phyloP scores from a whole-genome alignment of 2,888 invertebrate species.

The Papilio demoleus region DNA sequence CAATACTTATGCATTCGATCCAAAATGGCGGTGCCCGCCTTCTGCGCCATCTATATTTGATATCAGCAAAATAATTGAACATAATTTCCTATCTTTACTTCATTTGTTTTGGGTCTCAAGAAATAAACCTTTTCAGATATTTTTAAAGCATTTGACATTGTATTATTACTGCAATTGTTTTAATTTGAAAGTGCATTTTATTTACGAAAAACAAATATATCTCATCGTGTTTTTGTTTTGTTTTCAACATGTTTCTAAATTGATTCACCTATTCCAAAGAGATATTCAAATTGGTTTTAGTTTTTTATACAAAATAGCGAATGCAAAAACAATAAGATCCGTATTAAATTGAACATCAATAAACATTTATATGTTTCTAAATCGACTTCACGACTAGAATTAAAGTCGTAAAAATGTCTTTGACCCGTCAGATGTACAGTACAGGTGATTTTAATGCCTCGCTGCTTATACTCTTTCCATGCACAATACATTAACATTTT shows the following conservation, averaged over 20 bases:
- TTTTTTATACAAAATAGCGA: background rate
- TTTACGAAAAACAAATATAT: too few species aligned
- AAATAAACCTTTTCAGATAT: too few species aligned
- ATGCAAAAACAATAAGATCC: background rate
- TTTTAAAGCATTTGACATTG: too few species aligned
- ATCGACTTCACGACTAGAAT: background rate
- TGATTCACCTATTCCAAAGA: too few species aligned
- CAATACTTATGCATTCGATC: background rate
- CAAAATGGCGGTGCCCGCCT: background rate
- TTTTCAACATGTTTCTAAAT: too few species aligned
- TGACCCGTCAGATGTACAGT: background rate
- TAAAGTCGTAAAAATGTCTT: conserved; percentile 18
- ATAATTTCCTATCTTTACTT: background rate
- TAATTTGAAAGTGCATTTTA: too few species aligned
- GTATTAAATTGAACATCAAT: conserved; percentile 4
- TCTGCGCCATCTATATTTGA: background rate
- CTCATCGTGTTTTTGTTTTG: too few species aligned
- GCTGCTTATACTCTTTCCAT: background rate
- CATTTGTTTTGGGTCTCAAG: too few species aligned
- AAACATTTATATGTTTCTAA: conserved; percentile 3
- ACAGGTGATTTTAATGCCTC: background rate
- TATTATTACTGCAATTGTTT: too few species aligned
- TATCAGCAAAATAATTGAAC: too few species aligned
- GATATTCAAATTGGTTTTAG: background rate
- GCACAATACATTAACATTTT: background rate